Evolutionary conservation across 64 coral and sea anemone genomes (phyloP), one percentile per base, ranked within the genome.

Genomic region (Montipora foliosa): DNA sequence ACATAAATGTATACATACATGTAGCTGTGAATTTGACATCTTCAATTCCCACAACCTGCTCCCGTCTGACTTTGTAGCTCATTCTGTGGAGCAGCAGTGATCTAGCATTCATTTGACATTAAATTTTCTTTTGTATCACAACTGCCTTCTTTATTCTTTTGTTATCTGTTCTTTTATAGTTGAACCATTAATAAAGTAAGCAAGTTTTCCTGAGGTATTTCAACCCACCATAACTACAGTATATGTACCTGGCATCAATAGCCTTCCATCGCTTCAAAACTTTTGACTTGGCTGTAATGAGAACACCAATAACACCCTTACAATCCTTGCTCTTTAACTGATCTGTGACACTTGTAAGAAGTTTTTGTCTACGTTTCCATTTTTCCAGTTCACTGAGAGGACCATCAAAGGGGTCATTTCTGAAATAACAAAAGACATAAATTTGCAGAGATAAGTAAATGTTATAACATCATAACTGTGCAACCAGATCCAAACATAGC

Each of bases 271-370:
- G 88, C 44, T 98, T 98, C 13, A 98, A 49, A 3, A 98, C 91
- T 94, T 98, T 98, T 46, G 94, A 98, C 72, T 98, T 98, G 24
- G 94, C 97, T 71, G 97, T 95, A 37, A 98, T 98, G 14, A 98
- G 94, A 0, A 98, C 79, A 47, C 91, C 97, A 64, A 98, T 95
- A 49, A 98, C 94, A 77, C 91, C 94, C 61, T 98, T 98, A 53
- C 97, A 98, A 29, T 98, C 97, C 70, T 98, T 98, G 11, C 94
- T 92, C 73, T 95, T 95, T 67, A 98, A 73, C 74, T 98, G 97
- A 13, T 98, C 97, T 15, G 97, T 98, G 8, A 98, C 90, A 78
- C 97, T 93, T 10, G 82, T 93, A 20, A 98, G 67, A 14, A 94
- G 55, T 79, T 98, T 98, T 76, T 98, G 97, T 51, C 97, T 81